Percentiles rank a stretch among this genome's conserved stretches.
phyloP scores from a whole-genome alignment of 2,888 invertebrate genomes.

The Rhorus exstirpatorius region DNA sequence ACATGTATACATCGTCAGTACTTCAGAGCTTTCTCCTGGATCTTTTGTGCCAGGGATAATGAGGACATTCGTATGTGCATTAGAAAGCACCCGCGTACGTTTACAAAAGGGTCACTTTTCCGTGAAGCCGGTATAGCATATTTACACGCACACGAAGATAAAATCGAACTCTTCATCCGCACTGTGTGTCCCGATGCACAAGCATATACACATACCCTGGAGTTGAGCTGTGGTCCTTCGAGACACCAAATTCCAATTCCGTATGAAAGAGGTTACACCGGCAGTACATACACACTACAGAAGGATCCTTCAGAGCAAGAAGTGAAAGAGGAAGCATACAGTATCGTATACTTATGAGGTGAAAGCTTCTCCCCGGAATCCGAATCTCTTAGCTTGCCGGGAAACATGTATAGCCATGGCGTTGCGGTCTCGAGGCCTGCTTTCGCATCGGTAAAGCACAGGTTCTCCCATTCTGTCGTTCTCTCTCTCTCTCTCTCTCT shows the following conservation, averaged over 20 bases:
- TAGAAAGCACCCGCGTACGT: slow-evolving; percentile 46
- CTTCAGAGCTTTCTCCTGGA: slow-evolving; percentile 33
- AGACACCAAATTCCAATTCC: slow-evolving; percentile 38
- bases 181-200: slow-evolving; percentile 10
- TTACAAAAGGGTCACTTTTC: slow-evolving; percentile 50
- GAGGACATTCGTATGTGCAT: slow-evolving; percentile 59
- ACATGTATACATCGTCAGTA: slow-evolving; percentile 1
- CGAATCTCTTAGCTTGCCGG: slow-evolving; percentile 62
- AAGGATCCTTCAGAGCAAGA: slow-evolving; percentile 41
- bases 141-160: neutral
- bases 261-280: slow-evolving; percentile 35
- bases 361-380: slow-evolving; percentile 33
- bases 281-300: slow-evolving; percentile 9
- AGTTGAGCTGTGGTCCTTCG: slow-evolving; percentile 13
- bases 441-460: slow-evolving; percentile 52
- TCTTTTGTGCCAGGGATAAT: slow-evolving; percentile 56
- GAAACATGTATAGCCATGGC: slow-evolving; percentile 41
- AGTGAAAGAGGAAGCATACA: slow-evolving; percentile 30
- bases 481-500: slow-evolving; percentile 11
- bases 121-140: slow-evolving; percentile 28
- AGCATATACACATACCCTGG: slow-evolving; percentile 8
- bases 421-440: slow-evolving; percentile 38
- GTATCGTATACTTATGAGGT: slow-evolving; percentile 22
- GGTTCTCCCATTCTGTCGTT: slow-evolving; percentile 38
- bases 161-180: slow-evolving; percentile 12